A percentile compares a stretch with the other conserved stretches of the same genome.
phyloP scores from a whole-genome alignment of 2,113 vertebrate genomes.

The Physeter macrocephalus region DNA sequence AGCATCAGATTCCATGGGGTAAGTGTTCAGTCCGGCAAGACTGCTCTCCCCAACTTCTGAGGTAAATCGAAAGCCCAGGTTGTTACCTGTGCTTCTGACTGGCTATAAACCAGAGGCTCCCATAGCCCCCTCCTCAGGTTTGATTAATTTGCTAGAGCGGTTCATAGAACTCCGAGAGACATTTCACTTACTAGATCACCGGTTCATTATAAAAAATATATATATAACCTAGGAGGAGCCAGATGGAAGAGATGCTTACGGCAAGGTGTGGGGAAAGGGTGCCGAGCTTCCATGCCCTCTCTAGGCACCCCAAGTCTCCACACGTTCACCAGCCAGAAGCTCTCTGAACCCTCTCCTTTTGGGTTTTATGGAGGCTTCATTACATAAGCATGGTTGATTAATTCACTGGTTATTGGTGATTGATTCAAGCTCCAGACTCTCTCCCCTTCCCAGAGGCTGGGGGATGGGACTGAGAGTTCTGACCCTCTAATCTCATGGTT shows the following conservation, averaged over 20 bases:
- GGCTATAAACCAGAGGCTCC: background rate
- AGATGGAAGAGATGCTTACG: background rate
- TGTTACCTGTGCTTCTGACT: background rate
- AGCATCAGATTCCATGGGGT: too few species aligned
- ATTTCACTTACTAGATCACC: background rate
- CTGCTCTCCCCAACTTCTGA: background rate
- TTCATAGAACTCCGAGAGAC: background rate
- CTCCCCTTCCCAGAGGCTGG: background rate
- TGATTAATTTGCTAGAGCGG: background rate
- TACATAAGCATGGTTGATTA: background rate
- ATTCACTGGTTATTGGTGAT: background rate
- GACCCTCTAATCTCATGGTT: background rate
- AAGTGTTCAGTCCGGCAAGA: background rate
- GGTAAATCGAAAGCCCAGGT: background rate
- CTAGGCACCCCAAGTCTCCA: background rate
- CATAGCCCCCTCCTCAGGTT: background rate
- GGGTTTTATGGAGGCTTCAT: background rate
- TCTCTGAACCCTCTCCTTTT: background rate
- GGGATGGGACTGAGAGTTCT: background rate
- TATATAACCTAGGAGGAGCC: background rate
- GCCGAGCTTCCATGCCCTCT: accelerated
- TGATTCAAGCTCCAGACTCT: background rate
- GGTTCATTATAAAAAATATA: background rate
- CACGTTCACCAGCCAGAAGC: background rate
- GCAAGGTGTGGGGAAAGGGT: background rate